Conservation (phyloP, 2,113 vertebrate genomes). For the Chitala chitala region DNA sequence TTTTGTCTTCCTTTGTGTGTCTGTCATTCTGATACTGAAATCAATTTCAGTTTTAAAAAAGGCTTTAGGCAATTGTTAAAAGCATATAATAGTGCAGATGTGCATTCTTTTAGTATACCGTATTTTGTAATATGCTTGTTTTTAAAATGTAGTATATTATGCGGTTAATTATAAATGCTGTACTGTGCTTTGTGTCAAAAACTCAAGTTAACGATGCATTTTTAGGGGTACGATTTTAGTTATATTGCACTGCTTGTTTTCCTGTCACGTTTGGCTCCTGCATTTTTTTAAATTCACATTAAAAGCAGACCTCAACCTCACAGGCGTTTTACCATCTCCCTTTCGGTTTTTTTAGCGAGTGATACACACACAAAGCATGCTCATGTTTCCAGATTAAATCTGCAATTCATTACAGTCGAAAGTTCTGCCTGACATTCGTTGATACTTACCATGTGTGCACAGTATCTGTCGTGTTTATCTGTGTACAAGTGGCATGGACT, state of each 20-base stretch:
- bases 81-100: neutral
- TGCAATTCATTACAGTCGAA: too few relatives aligned
- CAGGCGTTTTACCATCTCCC: too few relatives aligned
- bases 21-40: neutral
- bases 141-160: neutral
- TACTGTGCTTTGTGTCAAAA: neutral
- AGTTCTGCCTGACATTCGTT: too few relatives aligned
- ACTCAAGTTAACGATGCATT: neutral
- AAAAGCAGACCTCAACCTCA: too few relatives aligned
- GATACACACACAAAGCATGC: too few relatives aligned
- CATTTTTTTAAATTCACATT: too few relatives aligned
- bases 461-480: neutral
- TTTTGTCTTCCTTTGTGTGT: neutral
- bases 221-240: too few relatives aligned
- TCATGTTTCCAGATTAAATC: too few relatives aligned
- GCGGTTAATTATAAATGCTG: too few relatives aligned
- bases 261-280: too few relatives aligned
- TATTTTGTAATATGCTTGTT: neutral
- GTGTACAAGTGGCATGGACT: neutral
- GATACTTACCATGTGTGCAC: neutral
- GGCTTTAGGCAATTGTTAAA: neutral
- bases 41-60: conserved; percentile 16
- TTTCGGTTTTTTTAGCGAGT: too few relatives aligned
- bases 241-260: too few relatives aligned
- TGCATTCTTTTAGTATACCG: neutral